phyloP scores from a whole-genome alignment of 2,797 vertebrate genomes.

The Sebastes kiyomatsui region DNA sequence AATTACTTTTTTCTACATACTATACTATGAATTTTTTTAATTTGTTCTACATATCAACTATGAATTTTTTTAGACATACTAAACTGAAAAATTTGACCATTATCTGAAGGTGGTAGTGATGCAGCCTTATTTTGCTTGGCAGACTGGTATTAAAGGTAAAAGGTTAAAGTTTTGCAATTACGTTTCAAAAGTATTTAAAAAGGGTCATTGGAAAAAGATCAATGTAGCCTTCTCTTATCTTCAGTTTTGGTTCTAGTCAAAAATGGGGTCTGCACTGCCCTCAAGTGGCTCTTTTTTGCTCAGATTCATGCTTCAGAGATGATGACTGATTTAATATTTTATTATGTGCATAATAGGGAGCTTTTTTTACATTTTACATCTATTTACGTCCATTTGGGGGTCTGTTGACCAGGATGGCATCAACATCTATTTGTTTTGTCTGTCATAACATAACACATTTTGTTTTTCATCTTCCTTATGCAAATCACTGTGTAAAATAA shows the following conservation, averaged over 20 bases:
- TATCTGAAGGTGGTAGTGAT: neutral
- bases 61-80: no score
- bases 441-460: neutral
- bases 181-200: neutral
- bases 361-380: no score
- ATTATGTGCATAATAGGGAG: no score
- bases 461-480: neutral
- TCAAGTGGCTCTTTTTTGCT: neutral
- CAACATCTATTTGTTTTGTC: neutral
- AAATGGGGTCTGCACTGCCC: slow-evolving; percentile 3
- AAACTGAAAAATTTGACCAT: no score
- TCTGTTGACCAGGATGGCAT: neutral
- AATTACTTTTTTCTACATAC: no score
- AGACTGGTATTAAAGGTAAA: neutral
- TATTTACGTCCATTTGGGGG: no score
- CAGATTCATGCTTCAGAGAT: neutral
- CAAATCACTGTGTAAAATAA: neutral
- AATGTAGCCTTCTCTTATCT: no score
- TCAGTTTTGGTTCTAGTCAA: neutral
- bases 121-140: neutral
- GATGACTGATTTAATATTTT: no score
- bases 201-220: no score
- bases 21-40: no score
- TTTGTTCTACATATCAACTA: no score
- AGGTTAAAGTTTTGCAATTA: neutral